A percentile compares a stretch with the other conserved stretches of the same genome.
Evolutionary conservation across 1,140 invertebrate genomes (phyloP).

Genomic region (Drosophila pseudoobscura): DNA sequence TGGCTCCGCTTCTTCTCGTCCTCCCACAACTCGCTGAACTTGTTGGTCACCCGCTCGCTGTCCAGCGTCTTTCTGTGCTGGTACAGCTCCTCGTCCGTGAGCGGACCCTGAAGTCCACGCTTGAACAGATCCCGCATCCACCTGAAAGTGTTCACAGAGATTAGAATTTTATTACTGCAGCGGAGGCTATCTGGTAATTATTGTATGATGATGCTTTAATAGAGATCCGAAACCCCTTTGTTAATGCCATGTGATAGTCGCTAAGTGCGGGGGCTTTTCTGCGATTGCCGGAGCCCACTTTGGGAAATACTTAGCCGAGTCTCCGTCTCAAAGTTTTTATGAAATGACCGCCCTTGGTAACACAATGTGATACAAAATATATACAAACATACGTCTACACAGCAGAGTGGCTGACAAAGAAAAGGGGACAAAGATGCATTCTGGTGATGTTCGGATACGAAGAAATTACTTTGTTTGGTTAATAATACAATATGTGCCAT

Average conservation of each 20-base stretch:
- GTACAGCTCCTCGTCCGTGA: constrained; percentile 84
- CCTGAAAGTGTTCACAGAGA: constrained; percentile 56
- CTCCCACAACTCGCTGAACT: constrained; percentile 73
- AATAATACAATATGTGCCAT: too few species aligned
- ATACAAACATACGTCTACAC: too few species aligned
- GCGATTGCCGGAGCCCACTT: constrained; percentile 15
- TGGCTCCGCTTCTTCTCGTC: constrained; percentile 73
- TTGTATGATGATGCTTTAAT: constrained; percentile 14
- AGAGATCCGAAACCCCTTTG: constrained; percentile 12
- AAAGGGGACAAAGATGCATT: constrained; percentile 2
- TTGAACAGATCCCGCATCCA: constrained; percentile 83
- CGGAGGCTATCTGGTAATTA: background rate
- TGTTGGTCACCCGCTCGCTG: constrained; percentile 70
- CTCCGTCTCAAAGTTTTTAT: too few species aligned
- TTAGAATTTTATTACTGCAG: background rate
- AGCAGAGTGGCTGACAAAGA: background rate
- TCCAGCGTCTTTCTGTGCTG: constrained; percentile 73
- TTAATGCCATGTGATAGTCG: constrained; percentile 13
- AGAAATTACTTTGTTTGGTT: constrained; percentile 26
- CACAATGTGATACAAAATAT: too few species aligned
- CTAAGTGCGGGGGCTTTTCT: constrained; percentile 13
- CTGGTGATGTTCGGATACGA: background rate
- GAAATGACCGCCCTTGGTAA: too few species aligned
- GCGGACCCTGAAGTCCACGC: constrained; percentile 82
- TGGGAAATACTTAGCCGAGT: background rate